Base-by-base conservation (phyloP, 1,140 invertebrate species). In the Drosophila chauvacae region DNA sequence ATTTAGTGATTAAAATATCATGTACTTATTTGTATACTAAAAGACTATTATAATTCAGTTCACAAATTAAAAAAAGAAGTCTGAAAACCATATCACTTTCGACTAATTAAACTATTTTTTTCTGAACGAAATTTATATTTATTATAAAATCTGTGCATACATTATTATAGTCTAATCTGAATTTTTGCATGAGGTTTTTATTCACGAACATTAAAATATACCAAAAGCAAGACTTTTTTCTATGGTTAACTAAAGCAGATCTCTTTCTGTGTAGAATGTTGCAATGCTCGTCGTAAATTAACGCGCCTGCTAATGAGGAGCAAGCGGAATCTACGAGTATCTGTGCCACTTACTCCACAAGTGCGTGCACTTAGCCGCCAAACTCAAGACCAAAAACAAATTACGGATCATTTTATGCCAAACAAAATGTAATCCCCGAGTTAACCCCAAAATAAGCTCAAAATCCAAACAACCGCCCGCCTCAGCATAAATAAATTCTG, bases 361-460 rank as follows among this genome's bases (percentile, higher is more conserved):
- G 83, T 80, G 83, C 70, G 66, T 82, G 83, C 83, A 86, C 83
- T 86, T 87, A 82, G 66, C 71, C 76, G 58, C 66, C 71, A 77
- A 83, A 50, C 72, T 80, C 61, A 84, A 80, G 73, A 87, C 55
- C 80, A 61, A 77, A 69, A 83, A 70, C 84, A 80, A 77, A 83
- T 78, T 77, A 88, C 59, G 63, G 53, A 80, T 68, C 44, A 77
- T 77, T 77, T 69, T 42, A 75, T 76, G 75, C 60, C 70, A 69
- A 77, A 76, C 75, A 87, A 80, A 71, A 68, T 60, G 69, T 62
- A 69, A 79, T 77, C 69, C 65, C 42, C 62, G 62, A 80, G 30
- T 55, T 57, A 42, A 16, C 53, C 53, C 63, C 69, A 63, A 63
- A 70, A 37, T 44, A 39, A 39, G 56, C 23, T 60, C 23, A 23